A percentile compares a stretch with the other conserved stretches of the same genome.
phyloP scores from a whole-genome alignment of 1,140 invertebrate genomes.

The Arctopsyche grandis region DNA sequence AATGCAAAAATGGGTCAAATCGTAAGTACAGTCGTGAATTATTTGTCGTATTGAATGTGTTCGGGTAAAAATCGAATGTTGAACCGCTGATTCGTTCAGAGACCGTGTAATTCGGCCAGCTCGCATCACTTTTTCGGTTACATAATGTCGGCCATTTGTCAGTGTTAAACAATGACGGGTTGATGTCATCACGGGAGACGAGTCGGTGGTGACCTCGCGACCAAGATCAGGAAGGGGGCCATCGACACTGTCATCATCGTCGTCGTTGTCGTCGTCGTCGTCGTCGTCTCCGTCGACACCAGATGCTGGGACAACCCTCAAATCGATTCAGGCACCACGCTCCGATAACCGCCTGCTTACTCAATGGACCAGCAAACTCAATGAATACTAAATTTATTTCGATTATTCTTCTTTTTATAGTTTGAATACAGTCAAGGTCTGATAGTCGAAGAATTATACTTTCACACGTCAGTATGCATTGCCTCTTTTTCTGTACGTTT shows the following conservation, averaged over 20 bases:
- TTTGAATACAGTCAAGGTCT: too few species aligned
- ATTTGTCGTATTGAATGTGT: too few species aligned
- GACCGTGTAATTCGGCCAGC: too few species aligned
- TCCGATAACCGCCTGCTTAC: not conserved
- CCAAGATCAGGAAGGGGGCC: not conserved
- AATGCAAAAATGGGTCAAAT: too few species aligned
- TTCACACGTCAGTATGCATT: too few species aligned
- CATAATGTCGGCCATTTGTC: constrained; percentile 4
- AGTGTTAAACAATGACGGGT: constrained; percentile 12
- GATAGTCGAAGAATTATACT: too few species aligned
- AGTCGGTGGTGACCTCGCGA: not conserved
- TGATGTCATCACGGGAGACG: constrained; percentile 6
- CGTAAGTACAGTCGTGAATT: too few species aligned
- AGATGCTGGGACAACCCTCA: not conserved
- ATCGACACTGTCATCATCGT: not conserved
- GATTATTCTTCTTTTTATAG: too few species aligned
- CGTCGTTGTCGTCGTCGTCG: not conserved
- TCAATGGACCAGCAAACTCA: too few species aligned
- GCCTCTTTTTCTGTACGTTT: too few species aligned
- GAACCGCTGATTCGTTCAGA: not conserved
- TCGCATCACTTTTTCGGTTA: not conserved
- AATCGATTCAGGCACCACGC: not conserved
- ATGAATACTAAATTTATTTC: too few species aligned
- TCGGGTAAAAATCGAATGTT: too few species aligned
- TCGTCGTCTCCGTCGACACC: not conserved